Evolutionary conservation across 2,797 vertebrate genomes (phyloP).

Genomic region (Chelonia mydas): DNA sequence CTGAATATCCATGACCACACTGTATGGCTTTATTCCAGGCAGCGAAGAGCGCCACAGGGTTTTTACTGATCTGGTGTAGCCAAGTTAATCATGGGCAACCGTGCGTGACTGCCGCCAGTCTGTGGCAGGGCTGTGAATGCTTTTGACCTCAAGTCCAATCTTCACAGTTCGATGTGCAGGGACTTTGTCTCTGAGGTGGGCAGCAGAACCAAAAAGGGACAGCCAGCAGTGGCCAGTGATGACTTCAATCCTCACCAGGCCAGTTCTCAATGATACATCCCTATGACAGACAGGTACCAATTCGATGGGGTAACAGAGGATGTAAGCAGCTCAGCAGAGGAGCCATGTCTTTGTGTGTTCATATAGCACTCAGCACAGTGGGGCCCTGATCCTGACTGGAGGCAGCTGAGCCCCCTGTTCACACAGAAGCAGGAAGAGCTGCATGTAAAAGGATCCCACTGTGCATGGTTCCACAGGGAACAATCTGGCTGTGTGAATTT

Average conservation of each 20-base stretch:
- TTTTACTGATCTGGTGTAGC: background rate
- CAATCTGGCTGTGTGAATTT: background rate
- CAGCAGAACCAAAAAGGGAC: background rate
- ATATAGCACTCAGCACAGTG: background rate
- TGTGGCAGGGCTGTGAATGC: background rate
- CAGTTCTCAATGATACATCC: background rate
- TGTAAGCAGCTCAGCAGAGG: background rate
- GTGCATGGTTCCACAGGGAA: background rate
- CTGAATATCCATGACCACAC: no score
- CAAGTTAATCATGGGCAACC: background rate
- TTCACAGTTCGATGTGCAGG: background rate
- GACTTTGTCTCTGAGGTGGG: background rate
- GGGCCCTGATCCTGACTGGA: background rate
- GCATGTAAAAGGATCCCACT: background rate
- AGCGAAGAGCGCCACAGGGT: background rate
- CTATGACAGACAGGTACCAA: background rate
- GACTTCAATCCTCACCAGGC: background rate
- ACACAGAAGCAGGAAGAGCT: background rate
- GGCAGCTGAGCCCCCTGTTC: background rate
- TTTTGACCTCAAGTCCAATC: background rate
- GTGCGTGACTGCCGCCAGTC: background rate
- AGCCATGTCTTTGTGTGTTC: background rate
- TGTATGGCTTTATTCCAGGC: no score
- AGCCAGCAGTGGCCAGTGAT: background rate
- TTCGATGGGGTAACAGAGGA: background rate